Evolutionary conservation across 2,888 invertebrate genomes (phyloP).

Genomic region (Lydus trimaculatus): DNA sequence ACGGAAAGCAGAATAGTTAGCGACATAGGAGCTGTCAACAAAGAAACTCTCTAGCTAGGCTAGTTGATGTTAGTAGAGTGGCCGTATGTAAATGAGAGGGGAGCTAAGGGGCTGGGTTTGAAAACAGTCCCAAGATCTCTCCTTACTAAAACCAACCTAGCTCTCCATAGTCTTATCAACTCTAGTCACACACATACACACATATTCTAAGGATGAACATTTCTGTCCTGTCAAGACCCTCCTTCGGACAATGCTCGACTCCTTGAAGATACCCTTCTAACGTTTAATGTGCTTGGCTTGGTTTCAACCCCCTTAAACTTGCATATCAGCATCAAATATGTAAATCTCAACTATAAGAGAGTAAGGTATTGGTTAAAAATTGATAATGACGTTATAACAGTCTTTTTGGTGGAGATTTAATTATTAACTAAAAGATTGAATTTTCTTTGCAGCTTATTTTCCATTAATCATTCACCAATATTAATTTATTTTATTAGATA

Average conservation of each 20-base stretch:
- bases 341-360: neutral
- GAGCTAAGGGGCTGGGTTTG: slow-evolving; percentile 14
- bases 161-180: slow-evolving; percentile 36
- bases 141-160: slow-evolving; percentile 32
- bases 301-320: slow-evolving; percentile 18
- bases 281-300: neutral
- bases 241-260: slow-evolving; percentile 34
- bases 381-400: neutral
- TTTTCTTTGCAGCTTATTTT: neutral
- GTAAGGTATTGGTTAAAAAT: neutral
- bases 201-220: slow-evolving; percentile 33
- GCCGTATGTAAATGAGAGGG: slow-evolving; percentile 30
- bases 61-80: slow-evolving; percentile 21
- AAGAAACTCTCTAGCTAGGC: slow-evolving; percentile 8
- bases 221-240: slow-evolving; percentile 49
- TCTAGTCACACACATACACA: slow-evolving; percentile 26
- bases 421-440: neutral
- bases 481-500: neutral
- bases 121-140: slow-evolving; percentile 30
- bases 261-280: neutral
- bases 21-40: slow-evolving; percentile 30
- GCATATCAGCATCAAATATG: neutral
- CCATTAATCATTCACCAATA: neutral
- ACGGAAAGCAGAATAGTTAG: slow-evolving; percentile 20
- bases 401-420: neutral